phyloP scores from a whole-genome alignment of 2,797 vertebrate genomes.

The Gorsachius magnificus region DNA sequence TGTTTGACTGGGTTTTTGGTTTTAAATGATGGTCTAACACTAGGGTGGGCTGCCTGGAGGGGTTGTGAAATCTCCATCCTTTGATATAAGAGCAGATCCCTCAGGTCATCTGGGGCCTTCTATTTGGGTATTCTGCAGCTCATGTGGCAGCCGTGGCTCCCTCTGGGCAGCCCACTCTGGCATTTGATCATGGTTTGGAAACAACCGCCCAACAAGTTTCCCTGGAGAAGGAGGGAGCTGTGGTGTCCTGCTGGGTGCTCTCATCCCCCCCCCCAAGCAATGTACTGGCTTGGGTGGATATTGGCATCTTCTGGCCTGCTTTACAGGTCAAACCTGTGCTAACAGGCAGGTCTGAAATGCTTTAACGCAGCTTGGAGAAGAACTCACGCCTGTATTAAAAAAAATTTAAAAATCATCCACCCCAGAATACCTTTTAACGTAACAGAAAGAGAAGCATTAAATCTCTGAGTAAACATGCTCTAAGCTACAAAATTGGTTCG shows the following conservation, averaged over 20 bases:
- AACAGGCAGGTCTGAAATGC: not conserved
- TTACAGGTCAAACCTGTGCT: not conserved
- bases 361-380: not conserved
- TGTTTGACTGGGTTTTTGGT: not conserved
- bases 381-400: not conserved
- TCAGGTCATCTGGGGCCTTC: accelerated
- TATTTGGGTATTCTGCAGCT: not conserved
- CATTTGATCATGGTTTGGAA: not conserved
- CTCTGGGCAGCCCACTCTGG: not conserved
- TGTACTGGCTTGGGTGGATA: not conserved
- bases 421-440: not conserved
- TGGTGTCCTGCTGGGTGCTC: not conserved
- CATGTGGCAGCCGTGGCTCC: not conserved
- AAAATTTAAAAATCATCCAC: not conserved
- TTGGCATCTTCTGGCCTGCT: not conserved
- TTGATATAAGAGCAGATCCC: not conserved
- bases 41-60: not conserved
- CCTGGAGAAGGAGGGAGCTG: not conserved
- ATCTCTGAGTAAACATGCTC: not conserved
- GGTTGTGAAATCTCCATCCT: not conserved
- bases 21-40: not conserved
- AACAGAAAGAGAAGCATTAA: not conserved
- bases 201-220: not conserved
- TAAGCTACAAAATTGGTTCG: not conserved
- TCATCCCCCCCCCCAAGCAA: not conserved